Percentiles rank a stretch among this genome's conserved stretches.
These are phyloP conservation scores for Manis crassicaudata DNA, from an alignment of 2,797 vertebrate species.

Conservation along the genomic window DNA sequence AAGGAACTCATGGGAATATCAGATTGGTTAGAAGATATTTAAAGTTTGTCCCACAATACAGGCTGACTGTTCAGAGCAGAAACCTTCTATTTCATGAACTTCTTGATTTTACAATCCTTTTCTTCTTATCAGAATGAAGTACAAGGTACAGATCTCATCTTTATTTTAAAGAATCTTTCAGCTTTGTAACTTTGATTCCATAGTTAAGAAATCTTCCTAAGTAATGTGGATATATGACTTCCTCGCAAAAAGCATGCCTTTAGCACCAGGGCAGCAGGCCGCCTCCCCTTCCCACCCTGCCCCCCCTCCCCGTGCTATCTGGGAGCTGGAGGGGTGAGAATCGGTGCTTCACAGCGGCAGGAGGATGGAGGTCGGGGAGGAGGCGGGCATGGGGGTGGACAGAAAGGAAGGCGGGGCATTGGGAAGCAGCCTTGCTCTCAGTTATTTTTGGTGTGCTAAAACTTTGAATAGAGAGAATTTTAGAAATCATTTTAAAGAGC, in stretches of 20 bases:
- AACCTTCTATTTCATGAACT: background rate
- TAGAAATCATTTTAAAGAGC: background rate
- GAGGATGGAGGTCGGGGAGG: background rate
- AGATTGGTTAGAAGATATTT: background rate
- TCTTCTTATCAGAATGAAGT: background rate
- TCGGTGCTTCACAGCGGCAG: background rate
- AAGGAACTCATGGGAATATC: background rate
- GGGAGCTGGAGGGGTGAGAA: background rate
- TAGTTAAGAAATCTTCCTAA: background rate
- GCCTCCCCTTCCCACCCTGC: background rate
- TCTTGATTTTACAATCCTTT: background rate
- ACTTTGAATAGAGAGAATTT: background rate
- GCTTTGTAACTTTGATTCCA: background rate
- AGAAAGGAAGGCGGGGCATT: background rate
- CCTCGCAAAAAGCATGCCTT: background rate
- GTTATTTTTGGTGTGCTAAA: background rate
- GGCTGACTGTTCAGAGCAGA: background rate
- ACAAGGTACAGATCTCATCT: fast-evolving
- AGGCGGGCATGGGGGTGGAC: background rate
- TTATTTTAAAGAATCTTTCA: background rate
- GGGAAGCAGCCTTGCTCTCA: background rate
- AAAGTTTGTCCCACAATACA: fast-evolving
- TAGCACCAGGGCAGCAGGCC: background rate
- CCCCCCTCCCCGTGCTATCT: background rate
- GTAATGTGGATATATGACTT: background rate